A percentile compares a stretch with the other conserved stretches of the same genome.
phyloP scores from a whole-genome alignment of 2,797 vertebrate species.

The Dendrocincla tyrannina region DNA sequence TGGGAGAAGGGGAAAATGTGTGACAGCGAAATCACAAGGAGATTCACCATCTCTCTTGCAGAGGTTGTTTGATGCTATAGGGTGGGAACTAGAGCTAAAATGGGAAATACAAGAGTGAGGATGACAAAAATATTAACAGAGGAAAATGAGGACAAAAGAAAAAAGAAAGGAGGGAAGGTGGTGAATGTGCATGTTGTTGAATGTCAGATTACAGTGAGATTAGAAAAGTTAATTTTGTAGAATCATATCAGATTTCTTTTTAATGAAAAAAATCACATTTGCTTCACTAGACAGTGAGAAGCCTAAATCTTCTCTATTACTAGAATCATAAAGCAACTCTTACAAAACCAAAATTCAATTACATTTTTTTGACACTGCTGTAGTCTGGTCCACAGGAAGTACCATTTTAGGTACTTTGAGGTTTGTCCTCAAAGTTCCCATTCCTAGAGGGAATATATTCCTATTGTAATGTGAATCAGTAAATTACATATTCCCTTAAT shows the following conservation, averaged over 20 bases:
- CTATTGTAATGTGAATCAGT: not conserved
- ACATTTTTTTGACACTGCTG: not conserved
- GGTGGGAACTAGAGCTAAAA: not conserved
- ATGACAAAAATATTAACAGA: not conserved
- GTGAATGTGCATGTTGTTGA: not conserved
- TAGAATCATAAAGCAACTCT: not conserved
- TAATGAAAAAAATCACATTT: not conserved
- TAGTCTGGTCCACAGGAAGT: not conserved
- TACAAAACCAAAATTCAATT: not conserved
- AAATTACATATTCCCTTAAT: not conserved
- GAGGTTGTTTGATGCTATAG: not conserved
- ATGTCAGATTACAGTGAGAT: not conserved
- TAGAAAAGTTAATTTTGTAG: not conserved
- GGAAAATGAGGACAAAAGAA: not conserved
- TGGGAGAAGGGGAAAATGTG: not conserved
- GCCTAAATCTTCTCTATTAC: not conserved
- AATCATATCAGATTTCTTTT: not conserved
- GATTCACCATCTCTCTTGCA: not conserved
- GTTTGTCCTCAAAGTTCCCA: not conserved
- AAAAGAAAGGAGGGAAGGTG: not conserved
- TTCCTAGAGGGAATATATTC: not conserved
- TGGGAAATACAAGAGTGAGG: not conserved
- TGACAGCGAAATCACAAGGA: not conserved
- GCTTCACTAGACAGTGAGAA: not conserved
- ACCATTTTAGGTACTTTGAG: not conserved